These are phyloP conservation scores for Propithecus deckenii DNA, from an alignment of 2,797 vertebrate species.

Conservation along the genomic window DNA sequence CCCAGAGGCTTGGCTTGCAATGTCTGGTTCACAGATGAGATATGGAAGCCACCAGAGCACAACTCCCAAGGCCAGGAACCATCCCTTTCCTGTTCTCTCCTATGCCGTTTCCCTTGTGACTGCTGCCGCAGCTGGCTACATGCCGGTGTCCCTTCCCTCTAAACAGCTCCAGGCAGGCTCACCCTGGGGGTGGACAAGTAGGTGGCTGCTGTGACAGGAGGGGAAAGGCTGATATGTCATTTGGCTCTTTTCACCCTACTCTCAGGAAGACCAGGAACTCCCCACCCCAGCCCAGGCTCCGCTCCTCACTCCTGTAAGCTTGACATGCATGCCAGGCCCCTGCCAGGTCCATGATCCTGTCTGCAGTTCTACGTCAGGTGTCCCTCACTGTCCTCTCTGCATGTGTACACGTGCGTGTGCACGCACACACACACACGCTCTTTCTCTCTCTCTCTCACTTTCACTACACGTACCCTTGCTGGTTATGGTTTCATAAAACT, in stretches of 20 bases:
- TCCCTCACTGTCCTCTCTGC: background rate
- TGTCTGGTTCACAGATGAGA: background rate
- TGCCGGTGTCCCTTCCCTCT: background rate
- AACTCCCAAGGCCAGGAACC: conserved; percentile 71
- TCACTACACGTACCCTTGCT: background rate
- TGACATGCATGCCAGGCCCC: background rate
- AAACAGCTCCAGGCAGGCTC: background rate
- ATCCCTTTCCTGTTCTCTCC: conserved; percentile 75
- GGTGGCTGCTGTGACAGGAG: background rate
- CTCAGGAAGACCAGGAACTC: conserved; percentile 42
- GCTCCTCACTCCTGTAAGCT: background rate
- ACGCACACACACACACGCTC: background rate
- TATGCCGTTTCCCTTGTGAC: conserved; percentile 70
- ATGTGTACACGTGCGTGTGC: too few species aligned
- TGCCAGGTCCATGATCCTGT: background rate
- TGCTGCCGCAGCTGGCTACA: background rate
- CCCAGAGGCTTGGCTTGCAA: background rate
- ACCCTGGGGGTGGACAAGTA: background rate
- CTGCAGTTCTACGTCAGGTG: too few species aligned
- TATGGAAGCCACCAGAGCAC: background rate
- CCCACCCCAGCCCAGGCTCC: background rate
- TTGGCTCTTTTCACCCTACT: conserved; percentile 15
- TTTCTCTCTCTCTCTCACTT: background rate
- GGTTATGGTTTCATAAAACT: background rate
- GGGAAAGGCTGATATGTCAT: conserved; percentile 43